Evolutionary conservation across 2,797 vertebrate species (phyloP).

Genomic region (Miichthys miiuy): DNA sequence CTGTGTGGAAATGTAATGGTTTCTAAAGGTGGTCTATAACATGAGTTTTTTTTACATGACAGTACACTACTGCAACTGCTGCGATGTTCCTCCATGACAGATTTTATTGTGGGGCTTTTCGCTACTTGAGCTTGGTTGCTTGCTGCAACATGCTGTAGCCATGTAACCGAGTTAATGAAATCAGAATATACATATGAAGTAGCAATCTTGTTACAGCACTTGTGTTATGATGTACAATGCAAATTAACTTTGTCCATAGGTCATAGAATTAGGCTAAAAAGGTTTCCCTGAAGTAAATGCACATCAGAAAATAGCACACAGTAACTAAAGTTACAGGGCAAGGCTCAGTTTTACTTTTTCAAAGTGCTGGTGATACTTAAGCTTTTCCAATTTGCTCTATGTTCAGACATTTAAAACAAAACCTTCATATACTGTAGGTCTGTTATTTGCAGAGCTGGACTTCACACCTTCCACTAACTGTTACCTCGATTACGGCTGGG

Average conservation of each 20-base stretch:
- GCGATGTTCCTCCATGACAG: not conserved
- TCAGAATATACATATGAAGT: not conserved
- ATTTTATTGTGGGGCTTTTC: not conserved
- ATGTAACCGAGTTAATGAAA: not conserved
- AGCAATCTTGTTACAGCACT: not conserved
- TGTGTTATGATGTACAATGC: not conserved
- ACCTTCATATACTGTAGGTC: conserved; percentile 49
- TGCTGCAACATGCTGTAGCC: not conserved
- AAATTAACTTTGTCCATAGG: not conserved
- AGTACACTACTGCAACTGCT: not conserved
- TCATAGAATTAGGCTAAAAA: not conserved
- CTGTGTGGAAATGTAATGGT: conserved; percentile 2
- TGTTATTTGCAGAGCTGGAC: conserved; percentile 79
- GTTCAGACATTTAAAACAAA: conserved; percentile 44
- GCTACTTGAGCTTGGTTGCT: conserved; percentile 4
- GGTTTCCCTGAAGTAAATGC: not conserved
- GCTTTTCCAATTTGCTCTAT: not conserved
- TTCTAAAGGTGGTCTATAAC: conserved; percentile 8
- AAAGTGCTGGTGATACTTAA: conserved; percentile 7
- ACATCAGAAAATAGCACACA: not conserved
- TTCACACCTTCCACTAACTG: conserved; percentile 65
- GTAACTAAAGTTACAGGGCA: not conserved
- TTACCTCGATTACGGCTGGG: conserved; percentile 68
- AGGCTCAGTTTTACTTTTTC: conserved; percentile 15
- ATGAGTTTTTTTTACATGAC: not conserved